phyloP scores from a whole-genome alignment of 2,888 invertebrate genomes.

The Macaria liturata region DNA sequence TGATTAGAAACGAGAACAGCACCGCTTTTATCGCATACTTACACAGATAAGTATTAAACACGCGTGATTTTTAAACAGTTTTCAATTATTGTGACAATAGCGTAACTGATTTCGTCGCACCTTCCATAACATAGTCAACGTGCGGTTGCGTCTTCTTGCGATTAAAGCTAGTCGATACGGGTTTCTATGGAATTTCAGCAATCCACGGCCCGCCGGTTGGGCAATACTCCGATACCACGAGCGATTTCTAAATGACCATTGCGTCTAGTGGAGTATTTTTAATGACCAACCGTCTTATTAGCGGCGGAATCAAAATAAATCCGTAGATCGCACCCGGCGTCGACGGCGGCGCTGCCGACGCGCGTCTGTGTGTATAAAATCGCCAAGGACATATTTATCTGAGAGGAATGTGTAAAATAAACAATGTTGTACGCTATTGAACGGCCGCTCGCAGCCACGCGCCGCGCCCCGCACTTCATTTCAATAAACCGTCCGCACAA shows the following conservation, averaged over 20 bases:
- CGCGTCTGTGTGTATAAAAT: constrained; percentile 65
- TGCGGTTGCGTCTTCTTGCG: constrained; percentile 19
- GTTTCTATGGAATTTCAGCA: constrained; percentile 31
- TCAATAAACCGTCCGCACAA: constrained; percentile 33
- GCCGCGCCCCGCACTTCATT: constrained; percentile 56
- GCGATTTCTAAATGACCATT: constrained; percentile 32
- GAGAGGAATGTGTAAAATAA: constrained; percentile 76
- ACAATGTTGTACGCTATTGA: constrained; percentile 71
- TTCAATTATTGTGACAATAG: constrained; percentile 48
- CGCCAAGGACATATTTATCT: constrained; percentile 80
- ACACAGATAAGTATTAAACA: constrained; percentile 67
- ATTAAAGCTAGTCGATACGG: constrained; percentile 21
- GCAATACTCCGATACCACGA: constrained; percentile 29
- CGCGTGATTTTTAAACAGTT: constrained; percentile 63
- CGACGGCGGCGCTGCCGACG: constrained; percentile 45
- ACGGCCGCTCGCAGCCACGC: constrained; percentile 52
- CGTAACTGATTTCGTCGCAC: constrained; percentile 31
- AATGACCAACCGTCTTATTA: constrained; percentile 42
- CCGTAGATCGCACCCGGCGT: constrained; percentile 44
- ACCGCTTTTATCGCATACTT: constrained; percentile 67
- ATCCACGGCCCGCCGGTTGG: constrained; percentile 20
- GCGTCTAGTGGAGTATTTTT: constrained; percentile 36
- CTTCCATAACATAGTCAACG: constrained; percentile 24
- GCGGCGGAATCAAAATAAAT: constrained; percentile 59
- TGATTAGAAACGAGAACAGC: constrained; percentile 75